phyloP scores from a whole-genome alignment of 1,140 invertebrate genomes.

The Heliconius melpomene region DNA sequence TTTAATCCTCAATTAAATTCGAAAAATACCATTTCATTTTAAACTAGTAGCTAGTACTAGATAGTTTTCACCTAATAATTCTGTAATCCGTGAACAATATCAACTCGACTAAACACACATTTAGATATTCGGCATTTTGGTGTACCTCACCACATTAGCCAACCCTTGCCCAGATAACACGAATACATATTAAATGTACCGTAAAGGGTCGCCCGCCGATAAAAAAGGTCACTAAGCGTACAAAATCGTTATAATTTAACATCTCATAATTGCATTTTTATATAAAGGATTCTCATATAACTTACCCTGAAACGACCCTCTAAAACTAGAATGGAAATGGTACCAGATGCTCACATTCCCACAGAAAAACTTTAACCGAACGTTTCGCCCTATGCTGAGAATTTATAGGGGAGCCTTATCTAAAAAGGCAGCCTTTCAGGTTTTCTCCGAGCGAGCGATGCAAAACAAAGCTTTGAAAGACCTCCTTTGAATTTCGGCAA shows the following conservation, averaged over 20 bases:
- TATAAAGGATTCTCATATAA: constrained; percentile 44
- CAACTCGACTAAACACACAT: constrained; percentile 22
- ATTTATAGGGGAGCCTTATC: constrained; percentile 78
- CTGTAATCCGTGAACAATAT: constrained; percentile 24
- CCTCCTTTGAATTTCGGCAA: constrained; percentile 77
- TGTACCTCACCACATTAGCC: constrained; percentile 22
- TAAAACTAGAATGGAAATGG: constrained; percentile 50
- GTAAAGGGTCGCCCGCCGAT: constrained; percentile 29
- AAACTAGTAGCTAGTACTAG: too few relatives aligned
- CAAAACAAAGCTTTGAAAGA: constrained; percentile 78
- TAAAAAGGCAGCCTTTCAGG: constrained; percentile 77
- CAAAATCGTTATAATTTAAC: constrained; percentile 31
- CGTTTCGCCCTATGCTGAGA: constrained; percentile 63
- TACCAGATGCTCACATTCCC: constrained; percentile 65
- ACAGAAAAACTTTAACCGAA: constrained; percentile 71
- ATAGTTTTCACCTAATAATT: background rate
- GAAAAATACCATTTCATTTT: background rate
- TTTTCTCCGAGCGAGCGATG: constrained; percentile 66
- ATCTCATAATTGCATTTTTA: constrained; percentile 33
- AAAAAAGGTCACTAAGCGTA: constrained; percentile 30
- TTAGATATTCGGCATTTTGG: constrained; percentile 15
- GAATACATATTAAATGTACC: constrained; percentile 33
- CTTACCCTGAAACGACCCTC: constrained; percentile 39
- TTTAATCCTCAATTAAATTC: background rate
- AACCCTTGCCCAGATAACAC: constrained; percentile 28